Evolutionary conservation across 2,888 invertebrate genomes (phyloP).

Genomic region (Steromphala cineraria): DNA sequence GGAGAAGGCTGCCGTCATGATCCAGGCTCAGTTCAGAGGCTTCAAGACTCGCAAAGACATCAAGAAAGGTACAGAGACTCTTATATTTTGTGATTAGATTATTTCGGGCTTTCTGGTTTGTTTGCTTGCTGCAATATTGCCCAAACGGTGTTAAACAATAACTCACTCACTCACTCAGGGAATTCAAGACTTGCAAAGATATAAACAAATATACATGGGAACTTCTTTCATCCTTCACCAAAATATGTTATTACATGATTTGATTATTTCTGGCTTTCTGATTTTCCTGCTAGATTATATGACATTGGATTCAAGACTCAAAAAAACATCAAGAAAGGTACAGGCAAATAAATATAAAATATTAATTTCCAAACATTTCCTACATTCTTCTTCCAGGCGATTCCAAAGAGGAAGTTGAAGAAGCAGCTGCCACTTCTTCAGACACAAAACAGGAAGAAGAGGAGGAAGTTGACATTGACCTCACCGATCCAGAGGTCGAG

Average conservation of each 20-base stretch:
- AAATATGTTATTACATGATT: no score
- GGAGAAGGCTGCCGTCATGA: slow-evolving; percentile 63
- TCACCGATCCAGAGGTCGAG: slow-evolving; percentile 69
- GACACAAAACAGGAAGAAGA: slow-evolving; percentile 27
- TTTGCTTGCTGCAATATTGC: no score
- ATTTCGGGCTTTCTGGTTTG: no score
- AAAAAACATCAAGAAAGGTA: slow-evolving; percentile 6
- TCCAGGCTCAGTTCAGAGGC: slow-evolving; percentile 67
- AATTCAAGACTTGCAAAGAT: no score
- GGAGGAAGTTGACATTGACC: slow-evolving; percentile 70
- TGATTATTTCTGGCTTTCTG: no score
- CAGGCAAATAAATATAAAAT: background rate
- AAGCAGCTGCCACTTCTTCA: background rate
- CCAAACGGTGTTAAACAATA: no score
- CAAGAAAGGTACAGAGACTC: slow-evolving; percentile 50
- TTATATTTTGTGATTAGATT: no score
- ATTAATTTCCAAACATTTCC: background rate
- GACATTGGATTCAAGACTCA: no score
- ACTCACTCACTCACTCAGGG: no score
- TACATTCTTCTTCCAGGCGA: background rate
- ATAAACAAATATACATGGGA: no score
- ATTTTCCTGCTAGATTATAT: no score
- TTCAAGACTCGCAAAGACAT: slow-evolving; percentile 62
- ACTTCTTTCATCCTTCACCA: no score
- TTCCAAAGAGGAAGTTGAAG: background rate